These are phyloP conservation scores for Nomia melanderi DNA, from an alignment of 1,140 invertebrate genomes.

Conservation along the genomic window DNA sequence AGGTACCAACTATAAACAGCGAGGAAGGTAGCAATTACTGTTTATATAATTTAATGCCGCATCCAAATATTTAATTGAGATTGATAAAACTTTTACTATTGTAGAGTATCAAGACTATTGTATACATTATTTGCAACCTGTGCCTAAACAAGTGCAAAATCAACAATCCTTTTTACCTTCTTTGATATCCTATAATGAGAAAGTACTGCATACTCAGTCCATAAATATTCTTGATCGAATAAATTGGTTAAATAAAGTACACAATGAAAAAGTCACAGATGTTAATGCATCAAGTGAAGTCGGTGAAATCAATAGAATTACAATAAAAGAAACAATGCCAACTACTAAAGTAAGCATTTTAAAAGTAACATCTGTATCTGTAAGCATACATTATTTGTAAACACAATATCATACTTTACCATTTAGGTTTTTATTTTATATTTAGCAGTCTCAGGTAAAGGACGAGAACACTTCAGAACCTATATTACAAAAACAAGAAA, in stretches of 20 bases:
- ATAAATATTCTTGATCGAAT: conserved; percentile 73
- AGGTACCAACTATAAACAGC: conserved; percentile 60
- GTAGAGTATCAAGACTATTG: conserved; percentile 81
- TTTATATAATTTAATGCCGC: conserved; percentile 11
- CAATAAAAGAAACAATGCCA: conserved; percentile 62
- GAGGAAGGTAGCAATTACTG: conserved; percentile 67
- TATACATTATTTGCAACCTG: conserved; percentile 77
- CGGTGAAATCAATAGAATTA: conserved; percentile 53
- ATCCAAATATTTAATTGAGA: background rate
- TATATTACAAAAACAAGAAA: conserved; percentile 30
- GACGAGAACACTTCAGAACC: background rate
- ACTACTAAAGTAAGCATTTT: conserved; percentile 38
- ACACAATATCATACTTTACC: background rate
- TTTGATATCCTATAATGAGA: conserved; percentile 77
- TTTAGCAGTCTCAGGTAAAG: conserved; percentile 51
- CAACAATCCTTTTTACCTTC: conserved; percentile 80
- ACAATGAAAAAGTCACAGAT: conserved; percentile 46
- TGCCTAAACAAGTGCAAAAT: conserved; percentile 80
- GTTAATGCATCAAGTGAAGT: conserved; percentile 39
- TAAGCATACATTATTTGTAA: background rate
- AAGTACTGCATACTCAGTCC: conserved; percentile 58
- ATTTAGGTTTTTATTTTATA: conserved; percentile 11
- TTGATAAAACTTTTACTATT: conserved; percentile 51
- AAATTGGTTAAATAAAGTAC: conserved; percentile 73
- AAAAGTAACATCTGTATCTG: background rate